Conservation (phyloP, 2,888 invertebrate species). For the Eupithecia dodoneata region DNA sequence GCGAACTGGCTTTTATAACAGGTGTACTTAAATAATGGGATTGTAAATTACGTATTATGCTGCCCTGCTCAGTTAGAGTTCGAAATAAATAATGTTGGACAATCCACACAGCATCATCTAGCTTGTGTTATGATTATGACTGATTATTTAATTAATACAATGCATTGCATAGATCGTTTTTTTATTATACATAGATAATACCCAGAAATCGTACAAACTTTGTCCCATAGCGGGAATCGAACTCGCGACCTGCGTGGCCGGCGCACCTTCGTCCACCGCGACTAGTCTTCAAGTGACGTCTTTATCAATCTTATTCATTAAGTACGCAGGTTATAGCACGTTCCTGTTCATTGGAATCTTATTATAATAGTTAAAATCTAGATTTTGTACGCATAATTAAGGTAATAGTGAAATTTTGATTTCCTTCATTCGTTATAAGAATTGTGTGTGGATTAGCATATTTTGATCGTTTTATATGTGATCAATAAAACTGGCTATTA, state of each 20-base stretch:
- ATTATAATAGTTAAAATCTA: conserved; percentile 6
- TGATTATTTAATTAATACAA: too few species aligned
- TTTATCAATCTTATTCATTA: background rate
- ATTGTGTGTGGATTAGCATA: conserved; percentile 33
- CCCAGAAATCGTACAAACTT: too few species aligned
- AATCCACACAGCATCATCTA: too few species aligned
- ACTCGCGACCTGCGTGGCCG: too few species aligned
- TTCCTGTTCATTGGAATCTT: background rate
- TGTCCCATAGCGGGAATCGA: too few species aligned
- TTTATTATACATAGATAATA: too few species aligned
- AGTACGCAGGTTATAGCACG: background rate
- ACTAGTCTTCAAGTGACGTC: background rate
- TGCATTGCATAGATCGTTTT: too few species aligned
- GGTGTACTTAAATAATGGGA: background rate
- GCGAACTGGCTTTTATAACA: background rate
- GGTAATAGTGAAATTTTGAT: conserved; percentile 14
- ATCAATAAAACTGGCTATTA: conserved; percentile 46
- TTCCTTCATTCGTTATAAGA: conserved; percentile 24
- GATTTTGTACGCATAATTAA: conserved; percentile 11
- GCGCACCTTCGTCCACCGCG: too few species aligned
- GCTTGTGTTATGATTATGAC: too few species aligned
- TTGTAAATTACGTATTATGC: background rate
- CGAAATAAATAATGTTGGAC: background rate
- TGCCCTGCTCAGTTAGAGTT: background rate
- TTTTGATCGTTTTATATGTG: conserved; percentile 44